phyloP scores from a whole-genome alignment of 2,888 invertebrate species.

The Clivina fossor region DNA sequence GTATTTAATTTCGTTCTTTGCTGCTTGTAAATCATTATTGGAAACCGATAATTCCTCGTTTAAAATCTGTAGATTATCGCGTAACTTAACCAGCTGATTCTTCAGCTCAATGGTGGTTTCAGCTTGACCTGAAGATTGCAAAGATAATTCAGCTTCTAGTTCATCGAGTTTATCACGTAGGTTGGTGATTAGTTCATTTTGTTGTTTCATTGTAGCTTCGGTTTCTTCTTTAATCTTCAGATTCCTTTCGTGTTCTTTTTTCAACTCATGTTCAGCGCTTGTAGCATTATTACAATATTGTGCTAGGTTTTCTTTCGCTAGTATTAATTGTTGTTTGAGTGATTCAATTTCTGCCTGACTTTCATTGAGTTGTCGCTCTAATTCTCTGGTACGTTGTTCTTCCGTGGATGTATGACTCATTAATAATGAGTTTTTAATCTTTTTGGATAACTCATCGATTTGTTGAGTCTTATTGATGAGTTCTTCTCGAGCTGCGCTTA shows the following conservation, averaged over 20 bases:
- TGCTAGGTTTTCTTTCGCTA: constrained; percentile 74
- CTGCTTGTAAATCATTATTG: constrained; percentile 62
- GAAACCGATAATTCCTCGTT: constrained; percentile 61
- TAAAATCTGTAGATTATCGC: constrained; percentile 63
- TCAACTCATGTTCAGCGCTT: constrained; percentile 76
- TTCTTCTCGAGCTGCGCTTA: constrained; percentile 62
- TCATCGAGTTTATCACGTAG: constrained; percentile 66
- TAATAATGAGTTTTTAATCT: constrained; percentile 60
- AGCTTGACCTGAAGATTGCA: constrained; percentile 66
- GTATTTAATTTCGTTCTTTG: constrained; percentile 64
- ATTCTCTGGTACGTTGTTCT: constrained; percentile 66
- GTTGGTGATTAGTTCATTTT: constrained; percentile 53
- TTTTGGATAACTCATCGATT: constrained; percentile 70
- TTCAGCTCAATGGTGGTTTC: constrained; percentile 59
- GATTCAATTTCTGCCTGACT: constrained; percentile 67
- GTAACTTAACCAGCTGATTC: constrained; percentile 57
- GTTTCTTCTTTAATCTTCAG: constrained; percentile 61
- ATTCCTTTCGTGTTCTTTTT: constrained; percentile 62
- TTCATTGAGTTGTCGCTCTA: constrained; percentile 67
- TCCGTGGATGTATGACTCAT: constrained; percentile 58
- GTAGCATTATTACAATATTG: constrained; percentile 86
- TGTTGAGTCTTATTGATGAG: constrained; percentile 62
- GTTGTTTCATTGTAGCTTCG: constrained; percentile 60
- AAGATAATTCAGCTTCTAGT: constrained; percentile 69
- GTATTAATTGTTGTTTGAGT: constrained; percentile 70